phyloP scores from a whole-genome alignment of 1,140 invertebrate genomes.

The Amphibalanus amphitrite region DNA sequence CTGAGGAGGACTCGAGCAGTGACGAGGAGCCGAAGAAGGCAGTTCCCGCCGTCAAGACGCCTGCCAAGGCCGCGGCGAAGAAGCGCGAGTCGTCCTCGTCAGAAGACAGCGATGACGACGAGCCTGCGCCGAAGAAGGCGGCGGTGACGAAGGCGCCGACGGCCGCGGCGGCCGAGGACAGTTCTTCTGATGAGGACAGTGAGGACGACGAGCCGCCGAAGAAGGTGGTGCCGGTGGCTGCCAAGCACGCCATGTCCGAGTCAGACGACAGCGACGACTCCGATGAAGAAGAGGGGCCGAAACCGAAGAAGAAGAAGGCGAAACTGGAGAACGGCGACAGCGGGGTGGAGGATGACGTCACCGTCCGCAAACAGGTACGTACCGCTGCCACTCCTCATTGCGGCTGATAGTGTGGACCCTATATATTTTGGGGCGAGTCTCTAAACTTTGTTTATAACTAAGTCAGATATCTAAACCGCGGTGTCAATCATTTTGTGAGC shows the following conservation, averaged over 20 bases:
- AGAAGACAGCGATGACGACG: conserved; percentile 7
- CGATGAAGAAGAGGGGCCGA: conserved; percentile 8
- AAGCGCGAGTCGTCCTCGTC: conserved; percentile 7
- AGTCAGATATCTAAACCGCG: too few relatives aligned
- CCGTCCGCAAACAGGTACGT: neutral
- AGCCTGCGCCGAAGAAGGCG: conserved; percentile 13
- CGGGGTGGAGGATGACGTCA: conserved; percentile 7
- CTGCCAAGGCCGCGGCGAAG: conserved; percentile 1
- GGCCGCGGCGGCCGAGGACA: conserved; percentile 7
- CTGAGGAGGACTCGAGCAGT: conserved; percentile 17
- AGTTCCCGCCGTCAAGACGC: conserved; percentile 7
- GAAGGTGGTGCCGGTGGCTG: neutral
- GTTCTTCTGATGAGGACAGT: conserved; percentile 14
- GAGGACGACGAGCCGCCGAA: conserved; percentile 8
- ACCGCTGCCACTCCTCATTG: too few relatives aligned
- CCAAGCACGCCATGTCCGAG: neutral
- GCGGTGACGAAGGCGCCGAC: conserved; percentile 7
- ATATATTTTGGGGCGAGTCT: too few relatives aligned
- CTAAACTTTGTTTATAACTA: too few relatives aligned
- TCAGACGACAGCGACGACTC: conserved; percentile 2
- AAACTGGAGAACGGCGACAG: conserved; percentile 8
- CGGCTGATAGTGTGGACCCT: too few relatives aligned
- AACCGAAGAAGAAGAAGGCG: conserved; percentile 2
- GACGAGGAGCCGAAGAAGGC: conserved; percentile 12
- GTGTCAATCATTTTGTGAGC: too few relatives aligned